phyloP scores from a whole-genome alignment of 2,888 invertebrate genomes.

The Watsonalla binaria region DNA sequence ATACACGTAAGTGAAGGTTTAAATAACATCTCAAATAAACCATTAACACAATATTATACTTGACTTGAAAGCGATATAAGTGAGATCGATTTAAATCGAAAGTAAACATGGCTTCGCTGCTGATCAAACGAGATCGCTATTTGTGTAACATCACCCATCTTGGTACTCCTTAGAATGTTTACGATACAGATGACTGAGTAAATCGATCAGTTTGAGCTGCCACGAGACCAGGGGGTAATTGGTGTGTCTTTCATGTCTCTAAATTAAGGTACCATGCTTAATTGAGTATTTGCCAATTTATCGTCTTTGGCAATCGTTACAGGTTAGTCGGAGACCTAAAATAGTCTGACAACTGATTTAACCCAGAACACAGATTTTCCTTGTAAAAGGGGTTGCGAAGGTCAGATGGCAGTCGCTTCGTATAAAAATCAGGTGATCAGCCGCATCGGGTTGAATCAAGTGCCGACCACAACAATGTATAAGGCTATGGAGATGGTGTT shows the following conservation, averaged over 20 bases:
- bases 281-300: no score
- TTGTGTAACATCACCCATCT: conserved; percentile 24
- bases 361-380: no score
- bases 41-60: neutral
- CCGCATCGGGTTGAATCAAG: no score
- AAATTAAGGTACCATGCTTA: no score
- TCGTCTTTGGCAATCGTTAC: no score
- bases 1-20: neutral
- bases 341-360: no score
- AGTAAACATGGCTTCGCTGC: conserved; percentile 19
- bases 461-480: no score
- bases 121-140: conserved; percentile 19
- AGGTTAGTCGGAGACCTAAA: no score
- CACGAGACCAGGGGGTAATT: neutral
- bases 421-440: no score
- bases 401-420: no score
- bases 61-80: neutral
- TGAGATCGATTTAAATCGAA: conserved; percentile 22
- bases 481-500: no score
- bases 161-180: conserved; percentile 1
- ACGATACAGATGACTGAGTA: neutral
- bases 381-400: no score
- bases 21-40: neutral
- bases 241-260: neutral
- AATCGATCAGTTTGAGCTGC: neutral